Conservation (phyloP, 2,113 vertebrate species). For the Hirundichthys speculiger region DNA sequence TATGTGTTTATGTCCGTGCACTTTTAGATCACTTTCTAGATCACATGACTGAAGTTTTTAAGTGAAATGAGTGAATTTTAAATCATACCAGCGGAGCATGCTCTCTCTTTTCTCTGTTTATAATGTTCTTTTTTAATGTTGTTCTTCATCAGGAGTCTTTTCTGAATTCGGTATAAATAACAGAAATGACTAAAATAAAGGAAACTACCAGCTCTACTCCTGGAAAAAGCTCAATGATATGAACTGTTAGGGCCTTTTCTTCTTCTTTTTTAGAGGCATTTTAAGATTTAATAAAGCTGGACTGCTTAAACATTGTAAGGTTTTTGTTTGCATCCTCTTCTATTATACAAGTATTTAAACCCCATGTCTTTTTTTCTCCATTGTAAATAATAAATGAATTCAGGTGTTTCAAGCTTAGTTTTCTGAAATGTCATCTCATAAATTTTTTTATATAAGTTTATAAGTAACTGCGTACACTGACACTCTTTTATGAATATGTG, state of each 20-base stretch:
- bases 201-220: not conserved
- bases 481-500: constrained; percentile 6
- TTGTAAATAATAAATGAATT: constrained; percentile 64
- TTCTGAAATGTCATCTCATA: constrained; percentile 38
- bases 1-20: too few species aligned
- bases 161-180: not conserved
- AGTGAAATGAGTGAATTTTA: not conserved
- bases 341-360: constrained; percentile 20
- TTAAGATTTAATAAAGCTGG: not conserved
- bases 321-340: not conserved
- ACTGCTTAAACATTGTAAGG: not conserved
- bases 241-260: too few species aligned
- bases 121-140: constrained; percentile 10
- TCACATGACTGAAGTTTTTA: not conserved
- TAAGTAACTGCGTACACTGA: not conserved
- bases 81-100: not conserved
- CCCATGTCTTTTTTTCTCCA: constrained; percentile 60
- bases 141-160: not conserved
- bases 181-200: not conserved
- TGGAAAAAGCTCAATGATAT: too few species aligned
- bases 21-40: too few species aligned
- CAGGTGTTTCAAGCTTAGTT: constrained; percentile 15
- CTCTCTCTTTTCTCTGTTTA: not conserved
- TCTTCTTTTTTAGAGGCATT: not conserved
- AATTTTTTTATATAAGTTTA: too few species aligned